Evolutionary conservation across 2,113 vertebrate species (phyloP), one percentile per base, ranked within the genome.

Genomic region (Rhodinocichla rosea): DNA sequence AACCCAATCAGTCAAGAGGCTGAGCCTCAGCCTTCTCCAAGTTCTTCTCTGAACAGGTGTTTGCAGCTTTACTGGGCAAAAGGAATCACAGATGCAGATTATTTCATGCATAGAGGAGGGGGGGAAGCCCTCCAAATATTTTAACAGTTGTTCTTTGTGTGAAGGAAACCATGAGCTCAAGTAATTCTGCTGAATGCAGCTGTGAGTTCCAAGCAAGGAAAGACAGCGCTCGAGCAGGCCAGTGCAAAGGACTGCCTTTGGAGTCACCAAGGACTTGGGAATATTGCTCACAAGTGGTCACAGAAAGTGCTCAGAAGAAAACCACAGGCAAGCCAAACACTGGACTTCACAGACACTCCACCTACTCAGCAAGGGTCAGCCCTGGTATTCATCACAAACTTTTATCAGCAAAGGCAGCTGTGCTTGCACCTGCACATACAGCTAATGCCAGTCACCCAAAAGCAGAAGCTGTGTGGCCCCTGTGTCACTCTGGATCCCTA

Each of bases 381-480:
- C 33, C n/a, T 2, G 10, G 19, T 27, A 8, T 22, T 9, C 28
- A 44, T 40, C 35, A 44, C 35, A 8, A 65, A 14, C 60, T 83
- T 47, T n/a, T 32, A 9, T 16, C 64, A 55, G 22, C 47, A 30
- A 12, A 50, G 18, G 32, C 27, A 55, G 26, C 26, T 16, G n/a
- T 1, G 6, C 4, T 26, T 14, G 17, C 27, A 30, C 39, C 33
- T 57, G 35, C 39, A 60, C 8, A 3, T 1, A 8, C 24, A 37
- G 20, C 2, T 0, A 2, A 1, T 0, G 6, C 9, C 69, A 65
- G 26, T n/a, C 50, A 23, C 42, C 13, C 35, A 42, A 7, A 39
- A 10, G 21, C 13, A 45, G 8, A 0, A 35, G 19, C 13, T 53
- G 20, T 2, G 13, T 4, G 2, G 7, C 74, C 45, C 10, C 28